These are phyloP conservation scores for Zosterops borbonicus DNA, from an alignment of 2,113 vertebrate species.

Conservation along the genomic window DNA sequence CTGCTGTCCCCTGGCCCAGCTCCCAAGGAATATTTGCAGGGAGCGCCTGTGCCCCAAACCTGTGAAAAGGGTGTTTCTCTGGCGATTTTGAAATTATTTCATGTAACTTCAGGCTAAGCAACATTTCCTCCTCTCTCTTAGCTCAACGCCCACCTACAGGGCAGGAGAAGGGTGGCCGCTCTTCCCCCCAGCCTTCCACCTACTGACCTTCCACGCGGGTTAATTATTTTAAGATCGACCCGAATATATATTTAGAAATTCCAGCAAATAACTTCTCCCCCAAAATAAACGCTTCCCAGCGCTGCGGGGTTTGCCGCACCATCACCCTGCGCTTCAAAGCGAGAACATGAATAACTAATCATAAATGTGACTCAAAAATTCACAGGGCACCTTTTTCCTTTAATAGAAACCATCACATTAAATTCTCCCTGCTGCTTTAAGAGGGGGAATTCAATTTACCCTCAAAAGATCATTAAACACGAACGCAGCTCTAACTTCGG, in stretches of 20 bases:
- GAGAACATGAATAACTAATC: not conserved
- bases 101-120: not conserved
- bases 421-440: not conserved
- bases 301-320: not conserved
- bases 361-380: not conserved
- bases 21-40: not conserved
- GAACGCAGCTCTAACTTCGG: not conserved
- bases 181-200: not conserved
- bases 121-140: not conserved
- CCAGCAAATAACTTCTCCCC: not conserved
- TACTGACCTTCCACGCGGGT: not conserved
- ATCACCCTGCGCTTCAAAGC: not conserved
- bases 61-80: accelerated
- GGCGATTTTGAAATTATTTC: not conserved
- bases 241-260: not conserved
- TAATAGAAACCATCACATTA: not conserved
- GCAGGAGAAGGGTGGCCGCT: not conserved
- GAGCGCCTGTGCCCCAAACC: not conserved
- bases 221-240: not conserved
- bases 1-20: not conserved
- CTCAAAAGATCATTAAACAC: not conserved
- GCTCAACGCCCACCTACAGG: not conserved
- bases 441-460: not conserved
- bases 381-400: not conserved
- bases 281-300: not conserved